Percentiles rank a stretch among this genome's conserved stretches.
phyloP scores from a whole-genome alignment of 2,797 vertebrate genomes.

The Australoheros facetus region DNA sequence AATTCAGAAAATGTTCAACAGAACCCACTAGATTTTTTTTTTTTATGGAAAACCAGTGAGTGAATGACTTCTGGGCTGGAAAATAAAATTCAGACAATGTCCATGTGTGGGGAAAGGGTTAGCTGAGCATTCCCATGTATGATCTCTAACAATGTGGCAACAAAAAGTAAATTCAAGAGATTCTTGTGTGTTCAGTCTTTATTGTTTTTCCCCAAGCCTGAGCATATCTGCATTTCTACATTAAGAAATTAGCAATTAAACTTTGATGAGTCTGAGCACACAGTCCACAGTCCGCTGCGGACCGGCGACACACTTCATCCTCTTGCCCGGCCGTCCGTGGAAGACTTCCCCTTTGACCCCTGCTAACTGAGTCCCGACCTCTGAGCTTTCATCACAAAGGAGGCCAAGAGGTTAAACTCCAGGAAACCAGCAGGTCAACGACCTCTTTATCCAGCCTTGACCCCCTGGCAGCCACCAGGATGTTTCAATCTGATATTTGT shows the following conservation, averaged over 20 bases:
- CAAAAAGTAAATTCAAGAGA: conserved; percentile 23
- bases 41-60: conserved; percentile 62
- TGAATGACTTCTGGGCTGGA: conserved; percentile 57
- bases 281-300: conserved; percentile 6
- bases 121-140: conserved; percentile 41
- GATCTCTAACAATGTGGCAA: conserved; percentile 39
- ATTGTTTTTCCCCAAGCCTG: conserved; percentile 9
- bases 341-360: conserved; percentile 40
- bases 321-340: conserved; percentile 35
- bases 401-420: conserved; percentile 73
- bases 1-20: conserved; percentile 59
- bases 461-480: conserved; percentile 37
- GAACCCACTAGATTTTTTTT: conserved; percentile 37
- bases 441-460: conserved; percentile 60
- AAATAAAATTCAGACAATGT: conserved; percentile 39
- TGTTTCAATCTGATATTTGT: conserved; percentile 14
- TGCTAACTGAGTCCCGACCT: conserved; percentile 56
- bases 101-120: conserved; percentile 37
- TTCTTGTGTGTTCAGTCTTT: neutral
- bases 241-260: neutral
- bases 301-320: conserved; percentile 56
- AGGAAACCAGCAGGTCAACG: conserved; percentile 68
- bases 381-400: conserved; percentile 54
- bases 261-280: neutral
- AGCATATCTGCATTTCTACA: conserved; percentile 8